These are phyloP conservation scores for Trypoxylon attenuatum DNA, from an alignment of 2,888 invertebrate genomes.

Conservation along the genomic window DNA sequence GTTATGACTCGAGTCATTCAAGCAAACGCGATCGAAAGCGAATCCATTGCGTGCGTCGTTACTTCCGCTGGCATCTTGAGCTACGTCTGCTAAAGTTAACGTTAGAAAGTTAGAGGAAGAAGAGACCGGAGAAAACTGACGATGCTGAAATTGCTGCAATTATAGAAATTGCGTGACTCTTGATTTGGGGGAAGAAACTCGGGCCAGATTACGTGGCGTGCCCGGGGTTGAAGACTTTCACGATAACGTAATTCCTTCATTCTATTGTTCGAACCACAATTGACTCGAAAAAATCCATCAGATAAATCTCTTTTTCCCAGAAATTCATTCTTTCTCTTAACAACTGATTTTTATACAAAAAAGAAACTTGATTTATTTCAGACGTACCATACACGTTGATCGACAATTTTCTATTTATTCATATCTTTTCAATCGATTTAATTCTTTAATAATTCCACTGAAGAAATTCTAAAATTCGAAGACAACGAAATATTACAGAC, in stretches of 20 bases:
- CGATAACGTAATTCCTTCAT: slow-evolving; percentile 24
- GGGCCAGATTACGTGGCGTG: slow-evolving; percentile 1
- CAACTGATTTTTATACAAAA: too few relatives aligned
- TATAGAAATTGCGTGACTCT: slow-evolving; percentile 50
- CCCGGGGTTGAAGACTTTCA: slow-evolving; percentile 24
- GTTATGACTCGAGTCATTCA: too few relatives aligned
- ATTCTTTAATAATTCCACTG: too few relatives aligned
- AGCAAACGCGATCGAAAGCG: neutral
- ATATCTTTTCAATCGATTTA: too few relatives aligned
- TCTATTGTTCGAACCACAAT: neutral
- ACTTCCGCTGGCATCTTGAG: slow-evolving; percentile 6
- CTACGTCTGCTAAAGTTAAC: neutral
- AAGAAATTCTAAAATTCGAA: too few relatives aligned
- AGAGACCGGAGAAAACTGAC: slow-evolving; percentile 18
- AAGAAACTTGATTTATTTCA: too few relatives aligned
- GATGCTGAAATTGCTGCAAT: slow-evolving; percentile 45
- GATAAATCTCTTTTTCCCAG: neutral
- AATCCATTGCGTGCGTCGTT: neutral
- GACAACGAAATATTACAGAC: too few relatives aligned
- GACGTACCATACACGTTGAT: too few relatives aligned
- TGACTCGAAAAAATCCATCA: neutral
- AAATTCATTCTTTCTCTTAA: too few relatives aligned
- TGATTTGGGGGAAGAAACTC: slow-evolving; percentile 3
- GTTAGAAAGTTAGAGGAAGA: slow-evolving; percentile 50
- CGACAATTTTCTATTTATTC: too few relatives aligned